Conservation (phyloP, 2,113 vertebrate genomes). For the Saccopteryx bilineata region DNA sequence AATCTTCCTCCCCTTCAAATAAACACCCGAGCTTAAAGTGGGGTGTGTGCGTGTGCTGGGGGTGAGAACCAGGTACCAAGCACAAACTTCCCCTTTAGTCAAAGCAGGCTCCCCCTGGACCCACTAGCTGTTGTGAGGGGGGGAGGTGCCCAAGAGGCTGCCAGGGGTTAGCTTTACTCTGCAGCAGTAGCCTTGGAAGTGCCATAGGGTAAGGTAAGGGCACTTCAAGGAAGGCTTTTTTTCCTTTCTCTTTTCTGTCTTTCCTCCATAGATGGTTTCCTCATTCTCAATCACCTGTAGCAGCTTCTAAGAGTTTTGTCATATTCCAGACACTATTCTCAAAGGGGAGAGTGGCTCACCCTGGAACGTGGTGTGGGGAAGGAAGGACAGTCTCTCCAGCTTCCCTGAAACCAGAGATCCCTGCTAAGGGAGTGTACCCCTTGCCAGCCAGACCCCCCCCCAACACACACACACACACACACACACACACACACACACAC, state of each 20-base stretch:
- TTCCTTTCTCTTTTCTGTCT: background rate
- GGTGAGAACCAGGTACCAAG: background rate
- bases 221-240: background rate
- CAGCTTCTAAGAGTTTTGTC: slow-evolving; percentile 66
- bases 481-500: background rate
- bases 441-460: background rate
- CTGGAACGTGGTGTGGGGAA: background rate
- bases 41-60: background rate
- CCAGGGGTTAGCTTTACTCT: background rate
- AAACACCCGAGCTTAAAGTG: background rate
- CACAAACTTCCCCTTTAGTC: background rate
- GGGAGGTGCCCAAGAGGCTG: background rate
- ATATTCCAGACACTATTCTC: slow-evolving; percentile 41
- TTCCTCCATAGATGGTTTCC: background rate
- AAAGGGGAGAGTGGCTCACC: background rate
- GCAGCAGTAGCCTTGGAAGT: background rate
- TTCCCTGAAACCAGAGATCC: background rate
- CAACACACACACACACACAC: background rate
- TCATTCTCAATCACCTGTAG: slow-evolving; percentile 76
- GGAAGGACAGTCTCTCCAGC: background rate
- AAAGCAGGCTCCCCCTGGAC: background rate
- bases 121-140: background rate
- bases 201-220: background rate
- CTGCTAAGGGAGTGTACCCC: background rate
- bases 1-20: background rate